Evolutionary conservation across 2,797 vertebrate species (phyloP), one percentile per base, ranked within the genome.

Genomic region (Enteromius unitaeniatus): DNA sequence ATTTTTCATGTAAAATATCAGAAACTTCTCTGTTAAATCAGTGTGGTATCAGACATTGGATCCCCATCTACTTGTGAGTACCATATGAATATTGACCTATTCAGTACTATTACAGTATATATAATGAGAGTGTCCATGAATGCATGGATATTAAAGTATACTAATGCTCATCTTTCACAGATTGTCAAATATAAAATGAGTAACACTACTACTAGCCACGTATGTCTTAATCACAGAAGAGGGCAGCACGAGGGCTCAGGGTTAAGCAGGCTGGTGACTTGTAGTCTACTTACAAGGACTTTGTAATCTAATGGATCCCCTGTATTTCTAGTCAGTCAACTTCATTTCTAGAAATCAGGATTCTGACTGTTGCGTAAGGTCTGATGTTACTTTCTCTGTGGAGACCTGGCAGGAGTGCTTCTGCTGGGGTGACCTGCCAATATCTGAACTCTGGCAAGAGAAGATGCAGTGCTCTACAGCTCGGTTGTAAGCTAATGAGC

Each of bases 291-390:
- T 82, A 65, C 78, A 80, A 62, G 40, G 51, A 79, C 60, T 76
- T 55, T 49, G 68, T 79, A 77, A 86, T 80, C 78, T 51, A 82
- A 68, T 23, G 65, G 40, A n/a, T 83, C 60, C 11, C 82, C 73
- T 37, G 31, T 78, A 49, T 67, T 53, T 64, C 34, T 55, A 76
- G 53, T 72, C 37, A 47, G 17, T 40, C 14, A 45, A 15, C 14
- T 85, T 62, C 28, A 28, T 87, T 87, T 77, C 53, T 85, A 78
- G 81, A 86, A 88, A 79, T 55, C 47, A 72, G 62, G 37, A 70
- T 75, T 49, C 17, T 79, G 28, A 15, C 21, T 40, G 37, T 85
- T 86, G 26, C 31, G 49, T 82, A 83, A 81, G 9, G 1, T 53
- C 21, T 68, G 42, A 49, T 83, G 40, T 67, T 53, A 70, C 74